phyloP scores from a whole-genome alignment of 1,140 invertebrate genomes.

The Lethrus apterus region DNA sequence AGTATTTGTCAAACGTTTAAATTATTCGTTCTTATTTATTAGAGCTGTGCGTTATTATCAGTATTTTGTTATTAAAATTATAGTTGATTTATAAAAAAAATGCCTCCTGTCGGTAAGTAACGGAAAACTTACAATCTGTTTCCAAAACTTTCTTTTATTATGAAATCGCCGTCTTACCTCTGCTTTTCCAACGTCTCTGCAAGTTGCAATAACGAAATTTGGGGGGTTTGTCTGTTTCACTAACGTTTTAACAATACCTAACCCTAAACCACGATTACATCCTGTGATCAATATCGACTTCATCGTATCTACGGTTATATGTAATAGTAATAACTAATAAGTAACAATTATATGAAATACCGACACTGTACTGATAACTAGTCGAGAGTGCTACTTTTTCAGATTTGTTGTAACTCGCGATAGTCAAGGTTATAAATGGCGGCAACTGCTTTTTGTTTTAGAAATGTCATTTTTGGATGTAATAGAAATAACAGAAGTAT shows the following conservation, averaged over 20 bases:
- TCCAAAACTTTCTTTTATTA: background rate
- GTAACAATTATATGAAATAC: no score
- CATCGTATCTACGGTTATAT: no score
- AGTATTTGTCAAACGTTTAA: no score
- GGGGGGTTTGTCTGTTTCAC: constrained; percentile 45
- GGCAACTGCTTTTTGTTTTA: constrained; percentile 4
- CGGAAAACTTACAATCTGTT: background rate
- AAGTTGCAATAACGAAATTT: constrained; percentile 64
- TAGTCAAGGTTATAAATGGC: constrained; percentile 18
- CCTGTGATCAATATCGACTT: constrained; percentile 80
- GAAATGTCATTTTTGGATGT: constrained; percentile 12
- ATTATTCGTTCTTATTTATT: no score
- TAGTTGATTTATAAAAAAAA: constrained; percentile 33
- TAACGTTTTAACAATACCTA: constrained; percentile 72
- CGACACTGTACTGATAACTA: no score
- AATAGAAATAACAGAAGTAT: no score
- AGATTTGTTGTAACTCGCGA: no score
- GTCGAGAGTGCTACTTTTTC: no score
- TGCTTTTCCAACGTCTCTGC: constrained; percentile 57
- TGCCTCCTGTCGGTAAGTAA: constrained; percentile 48
- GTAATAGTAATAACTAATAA: no score
- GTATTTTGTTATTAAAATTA: no score
- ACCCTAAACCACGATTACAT: constrained; percentile 77
- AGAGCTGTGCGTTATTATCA: no score
- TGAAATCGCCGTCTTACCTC: constrained; percentile 42